Percentiles rank a stretch among this genome's conserved stretches.
Evolutionary conservation across 2,113 vertebrate genomes (phyloP).

Genomic region (Meleagris gallopavo): DNA sequence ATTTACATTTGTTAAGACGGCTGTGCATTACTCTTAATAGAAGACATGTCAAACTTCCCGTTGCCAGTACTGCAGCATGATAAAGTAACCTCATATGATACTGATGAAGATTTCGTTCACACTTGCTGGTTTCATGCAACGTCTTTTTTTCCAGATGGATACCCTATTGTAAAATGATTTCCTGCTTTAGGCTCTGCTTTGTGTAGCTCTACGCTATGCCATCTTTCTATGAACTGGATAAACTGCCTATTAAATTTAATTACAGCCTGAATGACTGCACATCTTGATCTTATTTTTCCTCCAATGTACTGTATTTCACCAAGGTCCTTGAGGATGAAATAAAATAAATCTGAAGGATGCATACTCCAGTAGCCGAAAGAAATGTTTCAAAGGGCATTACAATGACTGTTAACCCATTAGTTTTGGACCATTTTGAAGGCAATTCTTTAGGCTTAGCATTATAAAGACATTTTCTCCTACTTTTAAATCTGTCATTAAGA

Average conservation of each 20-base stretch:
- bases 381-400: constrained; percentile 41
- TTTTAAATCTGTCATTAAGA: background rate
- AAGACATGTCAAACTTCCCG: constrained; percentile 50
- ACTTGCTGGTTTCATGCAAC: constrained; percentile 73
- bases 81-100: constrained; percentile 69
- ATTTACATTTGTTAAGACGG: constrained; percentile 74
- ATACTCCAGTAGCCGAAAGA: constrained; percentile 28
- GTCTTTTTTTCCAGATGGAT: constrained; percentile 84
- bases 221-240: constrained; percentile 79
- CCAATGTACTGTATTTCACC: constrained; percentile 74
- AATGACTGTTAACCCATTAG: constrained; percentile 44
- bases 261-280: constrained; percentile 78
- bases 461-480: background rate
- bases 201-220: constrained; percentile 71
- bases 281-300: constrained; percentile 77
- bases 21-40: constrained; percentile 74
- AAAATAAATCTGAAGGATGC: constrained; percentile 75
- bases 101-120: constrained; percentile 81
- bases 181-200: constrained; percentile 75
- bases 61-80: constrained; percentile 50
- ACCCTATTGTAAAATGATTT: constrained; percentile 79
- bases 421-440: background rate
- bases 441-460: constrained; percentile 12
- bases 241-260: constrained; percentile 87
- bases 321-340: constrained; percentile 75